Base-by-base conservation (phyloP, 1,140 invertebrate species). In the Drosophila suzukii region DNA sequence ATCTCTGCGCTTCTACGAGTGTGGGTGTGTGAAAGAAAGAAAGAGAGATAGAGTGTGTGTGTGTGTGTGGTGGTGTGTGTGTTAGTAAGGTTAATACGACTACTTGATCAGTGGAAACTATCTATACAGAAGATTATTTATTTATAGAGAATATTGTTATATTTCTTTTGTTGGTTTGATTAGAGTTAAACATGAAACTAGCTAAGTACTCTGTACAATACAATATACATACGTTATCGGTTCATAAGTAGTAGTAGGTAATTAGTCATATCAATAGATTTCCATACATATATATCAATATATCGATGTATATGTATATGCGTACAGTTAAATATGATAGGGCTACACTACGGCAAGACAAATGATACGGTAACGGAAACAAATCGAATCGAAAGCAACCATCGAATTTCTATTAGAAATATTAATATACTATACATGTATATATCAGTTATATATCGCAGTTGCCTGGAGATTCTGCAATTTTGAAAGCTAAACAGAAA, bases 121-220 rank as follows among this genome's bases (percentile, higher is more conserved):
- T 51, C 82, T 86, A 78, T 76, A 68, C 73, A 78, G 75, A 62
- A 61, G 60, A 61, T 47, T 81, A 70, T 68, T 78, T 58, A 53
- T 24, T 51, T 55, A 62, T 60, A 65, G 41, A 75, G 61, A 34
- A 11, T 34, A 51, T 51, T 60, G 49, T 66, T 66, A 53, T 61
- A 30, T 7, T n/a, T 49, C n/a, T 44, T 44, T 13, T 13, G 38
- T 68, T 73, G 46, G 49, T 55, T 80, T 75, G 47, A 57, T 82
- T 46, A 67, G 62, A 74, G 49, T 50, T 76, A 72, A 76, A 88
- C 76, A 79, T 77, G 83, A 59, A 77, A 79, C 71, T 86, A 86
- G 72, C 83, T 83, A 86, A 38, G 74, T 86, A 79, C 61, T 88
- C 78, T 88, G 62, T 88, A 86, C 75, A 88, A 75, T 85, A 85